A percentile compares a stretch with the other conserved stretches of the same genome.
These are phyloP conservation scores for Andrena chrysosceles DNA, from an alignment of 2,888 invertebrate species.

Conservation along the genomic window DNA sequence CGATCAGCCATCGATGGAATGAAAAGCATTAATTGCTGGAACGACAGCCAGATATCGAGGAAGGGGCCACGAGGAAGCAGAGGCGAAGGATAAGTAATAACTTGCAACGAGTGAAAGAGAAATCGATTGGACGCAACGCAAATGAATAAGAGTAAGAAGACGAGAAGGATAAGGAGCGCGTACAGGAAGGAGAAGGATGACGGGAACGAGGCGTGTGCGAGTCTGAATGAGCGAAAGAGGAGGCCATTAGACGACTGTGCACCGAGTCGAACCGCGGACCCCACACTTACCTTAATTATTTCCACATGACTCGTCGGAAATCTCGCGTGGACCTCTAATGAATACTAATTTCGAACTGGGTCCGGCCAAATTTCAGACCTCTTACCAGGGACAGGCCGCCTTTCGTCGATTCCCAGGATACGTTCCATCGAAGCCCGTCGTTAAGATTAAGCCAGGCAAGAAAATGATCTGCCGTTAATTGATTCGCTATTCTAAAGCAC, in stretches of 20 bases:
- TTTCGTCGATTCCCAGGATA: conserved; percentile 29
- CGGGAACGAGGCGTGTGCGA: conserved; percentile 49
- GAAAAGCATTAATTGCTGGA: conserved; percentile 38
- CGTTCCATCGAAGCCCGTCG: conserved; percentile 20
- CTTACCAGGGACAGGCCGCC: conserved; percentile 41
- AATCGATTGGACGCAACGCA: conserved; percentile 53
- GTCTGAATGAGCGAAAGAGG: conserved; percentile 45
- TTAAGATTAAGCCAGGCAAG: conserved; percentile 26
- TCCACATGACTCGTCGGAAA: conserved; percentile 83
- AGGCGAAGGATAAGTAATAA: conserved; percentile 39
- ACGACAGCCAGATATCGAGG: conserved; percentile 27
- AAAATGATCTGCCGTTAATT: conserved; percentile 19
- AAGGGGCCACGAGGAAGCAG: conserved; percentile 32
- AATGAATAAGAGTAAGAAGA: conserved; percentile 37
- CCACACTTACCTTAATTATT: conserved; percentile 83
- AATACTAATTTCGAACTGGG: conserved; percentile 78
- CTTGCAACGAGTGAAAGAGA: conserved; percentile 53
- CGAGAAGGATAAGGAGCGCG: conserved; percentile 23
- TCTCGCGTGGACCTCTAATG: conserved; percentile 79
- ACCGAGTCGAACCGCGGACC: conserved; percentile 74
- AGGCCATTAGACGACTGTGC: conserved; percentile 62
- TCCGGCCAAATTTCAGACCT: conserved; percentile 62
- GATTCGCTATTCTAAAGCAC: background rate
- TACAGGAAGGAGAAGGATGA: background rate
- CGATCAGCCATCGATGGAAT: background rate